A percentile compares a stretch with the other conserved stretches of the same genome.
Evolutionary conservation across 2,888 invertebrate species (phyloP).

Genomic region (Lacanobia wlatinum): DNA sequence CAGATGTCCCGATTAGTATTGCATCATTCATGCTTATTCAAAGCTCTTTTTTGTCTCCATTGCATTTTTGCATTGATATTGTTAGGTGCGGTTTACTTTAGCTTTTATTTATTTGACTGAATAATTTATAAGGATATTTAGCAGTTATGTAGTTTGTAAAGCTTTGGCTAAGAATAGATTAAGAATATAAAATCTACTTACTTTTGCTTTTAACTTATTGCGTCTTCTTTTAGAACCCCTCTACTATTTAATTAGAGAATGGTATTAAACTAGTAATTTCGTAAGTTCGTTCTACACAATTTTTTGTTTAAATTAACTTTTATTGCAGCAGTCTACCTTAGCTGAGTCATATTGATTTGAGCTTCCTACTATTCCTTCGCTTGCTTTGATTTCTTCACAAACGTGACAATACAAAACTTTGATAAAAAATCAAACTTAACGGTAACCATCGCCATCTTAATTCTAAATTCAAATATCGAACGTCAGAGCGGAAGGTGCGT

Average conservation of each 20-base stretch:
- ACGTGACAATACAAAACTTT: background rate
- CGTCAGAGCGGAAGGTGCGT: constrained; percentile 80
- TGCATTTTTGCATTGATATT: background rate
- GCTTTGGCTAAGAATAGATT: no score
- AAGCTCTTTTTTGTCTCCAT: background rate
- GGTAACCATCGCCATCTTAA: constrained; percentile 76
- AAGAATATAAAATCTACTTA: no score
- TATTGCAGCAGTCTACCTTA: background rate
- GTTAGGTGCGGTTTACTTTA: background rate
- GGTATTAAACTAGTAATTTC: no score
- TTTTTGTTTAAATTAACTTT: background rate
- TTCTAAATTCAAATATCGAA: constrained; percentile 81
- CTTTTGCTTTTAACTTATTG: no score
- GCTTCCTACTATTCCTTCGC: background rate
- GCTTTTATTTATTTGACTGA: background rate
- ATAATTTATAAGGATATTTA: background rate
- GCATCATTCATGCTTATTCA: background rate
- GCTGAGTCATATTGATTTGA: background rate
- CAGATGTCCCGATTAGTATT: background rate
- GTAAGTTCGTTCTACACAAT: no score
- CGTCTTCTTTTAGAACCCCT: no score
- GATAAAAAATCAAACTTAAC: constrained; percentile 45
- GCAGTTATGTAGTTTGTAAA: no score
- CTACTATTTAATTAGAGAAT: no score
- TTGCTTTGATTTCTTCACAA: background rate